phyloP scores from a whole-genome alignment of 2,113 vertebrate species.

The Vulpes ferrilata region DNA sequence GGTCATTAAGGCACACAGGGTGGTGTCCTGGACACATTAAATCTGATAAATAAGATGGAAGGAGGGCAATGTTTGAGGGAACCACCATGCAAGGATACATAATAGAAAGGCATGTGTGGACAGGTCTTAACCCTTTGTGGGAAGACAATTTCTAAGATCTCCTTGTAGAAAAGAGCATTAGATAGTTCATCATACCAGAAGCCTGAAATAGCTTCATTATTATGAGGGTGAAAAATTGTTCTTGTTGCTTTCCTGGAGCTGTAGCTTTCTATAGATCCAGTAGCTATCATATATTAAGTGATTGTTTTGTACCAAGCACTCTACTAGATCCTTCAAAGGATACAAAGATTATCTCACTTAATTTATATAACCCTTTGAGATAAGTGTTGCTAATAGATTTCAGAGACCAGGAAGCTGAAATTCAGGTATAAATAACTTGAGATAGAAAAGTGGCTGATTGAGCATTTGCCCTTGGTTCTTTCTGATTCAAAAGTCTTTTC shows the following conservation, averaged over 20 bases:
- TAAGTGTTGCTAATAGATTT: conserved; percentile 21
- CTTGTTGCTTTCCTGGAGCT: not conserved
- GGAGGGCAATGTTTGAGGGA: not conserved
- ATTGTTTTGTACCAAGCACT: not conserved
- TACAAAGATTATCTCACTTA: conserved; percentile 18
- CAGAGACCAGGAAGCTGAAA: not conserved
- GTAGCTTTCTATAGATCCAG: not conserved
- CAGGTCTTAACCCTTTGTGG: not conserved
- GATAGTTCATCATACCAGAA: conserved; percentile 17
- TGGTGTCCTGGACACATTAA: not conserved
- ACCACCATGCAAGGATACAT: not conserved
- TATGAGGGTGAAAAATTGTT: not conserved
- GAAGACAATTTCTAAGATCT: not conserved
- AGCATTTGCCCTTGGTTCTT: not conserved
- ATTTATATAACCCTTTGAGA: not conserved
- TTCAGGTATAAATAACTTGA: not conserved
- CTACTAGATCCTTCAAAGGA: not conserved
- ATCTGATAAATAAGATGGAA: conserved; percentile 37
- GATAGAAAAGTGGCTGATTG: not conserved
- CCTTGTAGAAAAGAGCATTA: not conserved
- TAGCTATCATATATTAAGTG: not conserved
- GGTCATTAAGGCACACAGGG: not conserved
- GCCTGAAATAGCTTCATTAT: not conserved
- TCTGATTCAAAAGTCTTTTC: conserved; percentile 20
- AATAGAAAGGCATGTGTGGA: not conserved